A percentile compares a stretch with the other conserved stretches of the same genome.
phyloP scores from a whole-genome alignment of 2,113 vertebrate genomes.

The Coracopsis vasa region DNA sequence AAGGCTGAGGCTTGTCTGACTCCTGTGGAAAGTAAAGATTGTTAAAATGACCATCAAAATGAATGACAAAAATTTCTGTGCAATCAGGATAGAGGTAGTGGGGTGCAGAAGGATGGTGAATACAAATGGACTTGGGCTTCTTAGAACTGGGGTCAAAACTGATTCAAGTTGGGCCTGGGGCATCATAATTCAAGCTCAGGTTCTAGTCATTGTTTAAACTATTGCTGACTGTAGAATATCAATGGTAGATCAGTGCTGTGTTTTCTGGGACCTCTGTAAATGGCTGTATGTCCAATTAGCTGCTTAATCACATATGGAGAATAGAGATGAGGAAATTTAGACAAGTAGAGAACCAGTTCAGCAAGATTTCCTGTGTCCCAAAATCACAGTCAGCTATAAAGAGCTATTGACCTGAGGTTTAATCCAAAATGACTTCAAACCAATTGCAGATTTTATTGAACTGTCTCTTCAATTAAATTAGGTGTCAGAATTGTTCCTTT shows the following conservation, averaged over 20 bases:
- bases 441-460: slow-evolving; percentile 54
- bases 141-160: background rate
- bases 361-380: background rate
- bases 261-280: background rate
- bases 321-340: background rate
- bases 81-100: background rate
- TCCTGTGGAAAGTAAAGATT: slow-evolving; percentile 65
- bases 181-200: background rate
- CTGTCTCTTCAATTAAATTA: slow-evolving; percentile 46
- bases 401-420: background rate
- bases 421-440: slow-evolving; percentile 46
- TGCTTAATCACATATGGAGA: background rate
- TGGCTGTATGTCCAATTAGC: background rate
- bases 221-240: background rate
- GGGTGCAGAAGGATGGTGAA: background rate
- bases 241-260: background rate
- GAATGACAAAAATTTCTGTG: background rate
- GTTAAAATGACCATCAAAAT: background rate
- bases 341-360: background rate
- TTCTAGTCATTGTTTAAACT: background rate
- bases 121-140: background rate
- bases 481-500: slow-evolving; percentile 18
- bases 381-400: background rate
- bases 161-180: background rate
- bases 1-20: slow-evolving; percentile 83